Evolutionary conservation across 37 sponge, comb jelly and placozoan genomes (phyloP).

Genomic region (Agelas oroides): DNA sequence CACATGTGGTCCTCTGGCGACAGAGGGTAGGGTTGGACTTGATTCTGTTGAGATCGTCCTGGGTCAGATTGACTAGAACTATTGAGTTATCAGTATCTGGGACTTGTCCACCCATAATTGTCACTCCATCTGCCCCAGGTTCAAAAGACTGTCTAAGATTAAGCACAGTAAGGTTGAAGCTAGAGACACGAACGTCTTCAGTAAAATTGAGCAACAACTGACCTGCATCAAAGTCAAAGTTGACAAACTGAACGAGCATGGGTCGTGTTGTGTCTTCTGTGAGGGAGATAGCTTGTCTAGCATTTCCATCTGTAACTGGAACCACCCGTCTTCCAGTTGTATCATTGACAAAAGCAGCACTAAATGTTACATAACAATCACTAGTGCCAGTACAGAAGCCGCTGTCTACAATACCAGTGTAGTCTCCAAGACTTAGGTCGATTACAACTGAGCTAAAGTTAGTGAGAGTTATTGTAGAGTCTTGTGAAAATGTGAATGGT

Average conservation of each 20-base stretch:
- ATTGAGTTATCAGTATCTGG: constrained; percentile 45
- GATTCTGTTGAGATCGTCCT: constrained; percentile 66
- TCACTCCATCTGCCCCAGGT: constrained; percentile 33
- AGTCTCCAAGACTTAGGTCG: constrained; percentile 68
- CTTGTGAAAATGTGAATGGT: constrained; percentile 32
- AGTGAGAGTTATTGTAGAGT: constrained; percentile 38
- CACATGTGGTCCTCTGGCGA: constrained; percentile 33
- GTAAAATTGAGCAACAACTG: constrained; percentile 71
- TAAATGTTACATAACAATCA: constrained; percentile 74
- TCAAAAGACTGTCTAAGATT: constrained; percentile 49
- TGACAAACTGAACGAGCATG: constrained; percentile 60
- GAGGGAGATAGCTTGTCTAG: constrained; percentile 44
- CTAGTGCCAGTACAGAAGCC: constrained; percentile 46
- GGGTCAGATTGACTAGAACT: constrained; percentile 50
- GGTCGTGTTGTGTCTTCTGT: constrained; percentile 66
- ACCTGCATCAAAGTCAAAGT: constrained; percentile 83
- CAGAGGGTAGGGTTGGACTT: constrained; percentile 57
- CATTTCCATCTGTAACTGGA: constrained; percentile 55
- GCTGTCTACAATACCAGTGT: constrained; percentile 51
- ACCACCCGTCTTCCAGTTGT: constrained; percentile 39
- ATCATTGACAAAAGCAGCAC: constrained; percentile 52
- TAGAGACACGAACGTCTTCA: constrained; percentile 76
- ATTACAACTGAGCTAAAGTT: constrained; percentile 76
- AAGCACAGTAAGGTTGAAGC: constrained; percentile 69
- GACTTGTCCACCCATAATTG: constrained; percentile 38